Conservation (phyloP, 2,888 invertebrate genomes). For the Eledona agricola region DNA sequence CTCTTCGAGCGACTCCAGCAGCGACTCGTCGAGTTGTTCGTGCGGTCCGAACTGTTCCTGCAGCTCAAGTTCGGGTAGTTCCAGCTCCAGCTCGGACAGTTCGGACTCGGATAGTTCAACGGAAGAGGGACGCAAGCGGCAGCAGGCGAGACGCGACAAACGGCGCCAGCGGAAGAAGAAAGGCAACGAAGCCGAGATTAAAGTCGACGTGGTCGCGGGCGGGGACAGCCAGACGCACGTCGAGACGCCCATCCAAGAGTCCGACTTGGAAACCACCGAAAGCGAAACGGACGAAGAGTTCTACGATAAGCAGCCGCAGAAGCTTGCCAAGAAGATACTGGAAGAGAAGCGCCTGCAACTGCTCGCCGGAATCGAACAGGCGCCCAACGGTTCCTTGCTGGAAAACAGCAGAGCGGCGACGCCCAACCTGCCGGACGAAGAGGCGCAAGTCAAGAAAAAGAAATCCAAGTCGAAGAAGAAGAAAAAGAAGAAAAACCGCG, state of each 20-base stretch:
- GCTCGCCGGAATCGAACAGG: constrained; percentile 68
- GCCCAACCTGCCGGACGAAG: constrained; percentile 65
- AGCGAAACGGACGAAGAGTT: constrained; percentile 89
- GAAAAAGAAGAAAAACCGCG: constrained; percentile 65
- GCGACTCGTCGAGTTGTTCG: constrained; percentile 78
- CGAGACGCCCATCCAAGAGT: constrained; percentile 76
- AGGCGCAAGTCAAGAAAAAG: constrained; percentile 71
- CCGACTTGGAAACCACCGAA: constrained; percentile 85
- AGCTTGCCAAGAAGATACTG: constrained; percentile 74
- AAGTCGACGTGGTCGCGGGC: constrained; percentile 65
- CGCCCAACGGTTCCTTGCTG: constrained; percentile 64
- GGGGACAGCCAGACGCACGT: constrained; percentile 58
- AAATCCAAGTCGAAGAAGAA: constrained; percentile 66
- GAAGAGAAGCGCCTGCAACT: constrained; percentile 79
- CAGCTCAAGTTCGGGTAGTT: constrained; percentile 74
- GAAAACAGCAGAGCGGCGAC: constrained; percentile 69
- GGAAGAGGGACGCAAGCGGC: constrained; percentile 65
- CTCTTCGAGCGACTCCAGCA: constrained; percentile 80
- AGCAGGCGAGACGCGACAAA: constrained; percentile 61
- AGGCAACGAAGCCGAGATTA: constrained; percentile 58
- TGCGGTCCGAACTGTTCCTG: constrained; percentile 88
- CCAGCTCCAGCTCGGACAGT: constrained; percentile 60
- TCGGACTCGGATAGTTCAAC: constrained; percentile 70
- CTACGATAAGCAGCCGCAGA: constrained; percentile 84
- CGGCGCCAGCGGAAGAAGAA: constrained; percentile 45